Percentiles rank a stretch among this genome's conserved stretches.
phyloP scores from a whole-genome alignment of 2,797 vertebrate species.

The Lagocephalus sceleratus region DNA sequence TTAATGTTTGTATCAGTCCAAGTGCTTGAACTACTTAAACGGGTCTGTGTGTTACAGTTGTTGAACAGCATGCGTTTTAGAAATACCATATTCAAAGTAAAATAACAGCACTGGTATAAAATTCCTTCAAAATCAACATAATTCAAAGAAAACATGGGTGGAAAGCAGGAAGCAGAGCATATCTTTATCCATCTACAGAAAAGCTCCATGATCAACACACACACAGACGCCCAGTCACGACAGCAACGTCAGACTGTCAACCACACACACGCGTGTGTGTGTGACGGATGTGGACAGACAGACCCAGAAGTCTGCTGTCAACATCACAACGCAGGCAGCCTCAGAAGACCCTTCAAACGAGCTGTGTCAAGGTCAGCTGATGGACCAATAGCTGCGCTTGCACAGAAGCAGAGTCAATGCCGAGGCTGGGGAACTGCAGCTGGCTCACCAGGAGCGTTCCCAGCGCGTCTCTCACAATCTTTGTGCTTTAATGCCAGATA shows the following conservation, averaged over 20 bases:
- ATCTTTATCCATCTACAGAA: conserved; percentile 58
- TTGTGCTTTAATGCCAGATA: conserved; percentile 22
- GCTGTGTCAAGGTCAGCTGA: too few species aligned
- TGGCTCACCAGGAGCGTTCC: conserved; percentile 7
- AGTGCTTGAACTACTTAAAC: conserved; percentile 58
- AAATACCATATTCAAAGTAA: conserved; percentile 80
- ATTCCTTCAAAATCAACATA: conserved; percentile 76
- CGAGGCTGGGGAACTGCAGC: conserved; percentile 8
- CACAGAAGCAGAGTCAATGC: background rate
- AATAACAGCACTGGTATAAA: conserved; percentile 71
- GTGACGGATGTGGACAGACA: conserved; percentile 16
- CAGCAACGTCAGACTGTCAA: conserved; percentile 37
- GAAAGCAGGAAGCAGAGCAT: conserved; percentile 63
- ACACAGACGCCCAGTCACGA: conserved; percentile 33
- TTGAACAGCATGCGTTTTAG: conserved; percentile 75
- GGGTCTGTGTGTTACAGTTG: conserved; percentile 63
- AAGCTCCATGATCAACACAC: conserved; percentile 55
- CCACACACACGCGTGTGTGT: conserved; percentile 14
- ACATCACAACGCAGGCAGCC: background rate
- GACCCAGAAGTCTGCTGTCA: background rate
- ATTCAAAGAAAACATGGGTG: conserved; percentile 61
- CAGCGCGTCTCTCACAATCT: too few species aligned
- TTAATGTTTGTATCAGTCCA: conserved; percentile 56
- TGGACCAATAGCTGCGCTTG: background rate
- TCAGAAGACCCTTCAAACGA: too few species aligned